phyloP scores from a whole-genome alignment of 2,888 invertebrate species.

The Diplazon laetatorius region DNA sequence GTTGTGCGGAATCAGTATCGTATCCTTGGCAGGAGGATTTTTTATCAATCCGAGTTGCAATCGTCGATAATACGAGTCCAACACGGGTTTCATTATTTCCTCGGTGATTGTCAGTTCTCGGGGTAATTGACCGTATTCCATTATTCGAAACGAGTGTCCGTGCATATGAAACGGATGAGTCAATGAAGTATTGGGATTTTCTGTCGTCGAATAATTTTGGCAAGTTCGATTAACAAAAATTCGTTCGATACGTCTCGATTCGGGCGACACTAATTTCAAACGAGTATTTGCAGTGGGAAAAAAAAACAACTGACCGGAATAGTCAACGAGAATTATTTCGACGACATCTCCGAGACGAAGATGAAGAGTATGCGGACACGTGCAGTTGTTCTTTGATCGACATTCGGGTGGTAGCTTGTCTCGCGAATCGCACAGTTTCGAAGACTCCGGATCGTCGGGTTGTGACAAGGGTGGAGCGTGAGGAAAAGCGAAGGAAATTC shows the following conservation, averaged over 20 bases:
- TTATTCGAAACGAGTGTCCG: conserved; percentile 93
- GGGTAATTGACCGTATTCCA: conserved; percentile 81
- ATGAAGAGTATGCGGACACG: conserved; percentile 84
- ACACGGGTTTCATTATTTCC: conserved; percentile 12
- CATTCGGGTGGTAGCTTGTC: too few species aligned
- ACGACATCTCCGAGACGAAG: conserved; percentile 92
- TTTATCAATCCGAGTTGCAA: conserved; percentile 40
- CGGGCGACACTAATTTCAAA: conserved; percentile 84
- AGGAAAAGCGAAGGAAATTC: too few species aligned
- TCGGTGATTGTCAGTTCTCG: conserved; percentile 10
- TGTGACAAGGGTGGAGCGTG: too few species aligned
- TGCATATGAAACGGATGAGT: conserved; percentile 96
- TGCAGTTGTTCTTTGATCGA: too few species aligned
- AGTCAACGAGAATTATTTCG: conserved; percentile 93
- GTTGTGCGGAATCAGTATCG: conserved; percentile 94
- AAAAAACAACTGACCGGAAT: conserved; percentile 84
- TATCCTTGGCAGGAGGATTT: conserved; percentile 91
- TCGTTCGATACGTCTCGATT: conserved; percentile 88
- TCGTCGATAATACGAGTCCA: conserved; percentile 25
- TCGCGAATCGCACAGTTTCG: too few species aligned
- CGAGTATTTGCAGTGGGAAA: too few species aligned
- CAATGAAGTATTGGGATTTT: too few species aligned
- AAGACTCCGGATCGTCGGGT: too few species aligned
- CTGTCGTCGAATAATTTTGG: too few species aligned
- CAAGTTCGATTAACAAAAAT: too few species aligned